Evolutionary conservation across 2,888 invertebrate genomes (phyloP).

Genomic region (Drosophila percnosoma): DNA sequence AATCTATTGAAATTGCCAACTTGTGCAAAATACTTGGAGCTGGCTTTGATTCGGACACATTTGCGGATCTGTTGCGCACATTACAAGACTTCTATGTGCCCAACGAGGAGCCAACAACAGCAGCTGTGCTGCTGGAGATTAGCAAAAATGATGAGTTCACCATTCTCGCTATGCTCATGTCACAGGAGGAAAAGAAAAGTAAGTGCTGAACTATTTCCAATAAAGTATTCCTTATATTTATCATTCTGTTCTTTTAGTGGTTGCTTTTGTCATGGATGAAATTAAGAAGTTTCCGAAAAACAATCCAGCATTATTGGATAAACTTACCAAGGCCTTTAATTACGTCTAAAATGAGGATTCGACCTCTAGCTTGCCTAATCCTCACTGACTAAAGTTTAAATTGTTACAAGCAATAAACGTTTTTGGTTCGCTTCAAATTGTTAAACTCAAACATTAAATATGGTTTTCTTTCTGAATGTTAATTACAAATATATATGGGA

Average conservation of each 20-base stretch:
- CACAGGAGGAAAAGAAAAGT: slow-evolving; percentile 80
- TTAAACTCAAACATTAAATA: slow-evolving; percentile 42
- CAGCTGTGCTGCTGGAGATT: slow-evolving; percentile 77
- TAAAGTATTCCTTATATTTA: background rate
- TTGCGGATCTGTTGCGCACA: slow-evolving; percentile 76
- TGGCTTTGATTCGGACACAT: slow-evolving; percentile 82
- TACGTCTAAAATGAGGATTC: background rate
- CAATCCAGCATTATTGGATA: slow-evolving; percentile 44
- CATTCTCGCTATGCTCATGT: slow-evolving; percentile 82
- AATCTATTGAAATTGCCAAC: slow-evolving; percentile 77
- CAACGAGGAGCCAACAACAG: slow-evolving; percentile 71
- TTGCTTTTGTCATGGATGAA: slow-evolving; percentile 65
- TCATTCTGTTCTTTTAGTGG: slow-evolving; percentile 55
- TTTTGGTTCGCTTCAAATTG: slow-evolving; percentile 48
- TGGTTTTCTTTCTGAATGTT: slow-evolving; percentile 21
- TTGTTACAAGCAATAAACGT: slow-evolving; percentile 31
- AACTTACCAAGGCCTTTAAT: slow-evolving; percentile 66
- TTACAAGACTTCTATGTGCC: slow-evolving; percentile 79
- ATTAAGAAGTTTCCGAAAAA: slow-evolving; percentile 61
- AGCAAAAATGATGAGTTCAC: slow-evolving; percentile 80
- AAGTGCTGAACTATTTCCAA: slow-evolving; percentile 4
- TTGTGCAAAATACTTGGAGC: slow-evolving; percentile 83
- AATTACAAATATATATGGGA: slow-evolving; percentile 25
- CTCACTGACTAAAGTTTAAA: slow-evolving; percentile 6
- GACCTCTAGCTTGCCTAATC: background rate